Evolutionary conservation across 2,113 vertebrate species (phyloP).

Genomic region (Chionomys nivalis): DNA sequence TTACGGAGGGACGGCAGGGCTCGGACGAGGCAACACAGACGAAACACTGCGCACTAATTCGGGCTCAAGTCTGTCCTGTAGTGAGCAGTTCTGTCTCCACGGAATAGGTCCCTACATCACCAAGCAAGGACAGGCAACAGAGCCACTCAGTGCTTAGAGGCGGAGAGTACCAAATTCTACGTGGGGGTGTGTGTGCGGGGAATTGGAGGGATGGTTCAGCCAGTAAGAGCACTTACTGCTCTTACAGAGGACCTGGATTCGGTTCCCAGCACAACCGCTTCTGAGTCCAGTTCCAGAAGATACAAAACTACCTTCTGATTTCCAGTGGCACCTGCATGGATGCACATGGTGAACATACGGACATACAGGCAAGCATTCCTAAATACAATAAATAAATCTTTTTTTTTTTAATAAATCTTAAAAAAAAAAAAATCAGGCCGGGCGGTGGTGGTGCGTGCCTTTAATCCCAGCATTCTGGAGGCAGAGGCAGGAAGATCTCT

Average conservation of each 20-base stretch:
- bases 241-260: not conserved
- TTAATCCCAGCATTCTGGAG: too few relatives aligned
- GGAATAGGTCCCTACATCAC: not conserved
- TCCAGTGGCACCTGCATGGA: not conserved
- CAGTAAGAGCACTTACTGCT: not conserved
- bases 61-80: not conserved
- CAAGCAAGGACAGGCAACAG: not conserved
- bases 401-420: too few relatives aligned
- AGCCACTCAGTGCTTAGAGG: not conserved
- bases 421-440: too few relatives aligned
- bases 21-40: not conserved
- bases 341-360: not conserved
- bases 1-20: accelerated
- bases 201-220: not conserved
- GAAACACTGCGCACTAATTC: not conserved
- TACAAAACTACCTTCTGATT: not conserved
- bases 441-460: too few relatives aligned
- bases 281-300: not conserved
- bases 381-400: not conserved
- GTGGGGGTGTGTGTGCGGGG: not conserved
- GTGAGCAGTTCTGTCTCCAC: not conserved
- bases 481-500: too few relatives aligned
- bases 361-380: not conserved
- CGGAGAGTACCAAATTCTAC: not conserved
- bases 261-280: not conserved